Evolutionary conservation across 2,888 invertebrate genomes (phyloP).

Genomic region (Trachelus stipa): DNA sequence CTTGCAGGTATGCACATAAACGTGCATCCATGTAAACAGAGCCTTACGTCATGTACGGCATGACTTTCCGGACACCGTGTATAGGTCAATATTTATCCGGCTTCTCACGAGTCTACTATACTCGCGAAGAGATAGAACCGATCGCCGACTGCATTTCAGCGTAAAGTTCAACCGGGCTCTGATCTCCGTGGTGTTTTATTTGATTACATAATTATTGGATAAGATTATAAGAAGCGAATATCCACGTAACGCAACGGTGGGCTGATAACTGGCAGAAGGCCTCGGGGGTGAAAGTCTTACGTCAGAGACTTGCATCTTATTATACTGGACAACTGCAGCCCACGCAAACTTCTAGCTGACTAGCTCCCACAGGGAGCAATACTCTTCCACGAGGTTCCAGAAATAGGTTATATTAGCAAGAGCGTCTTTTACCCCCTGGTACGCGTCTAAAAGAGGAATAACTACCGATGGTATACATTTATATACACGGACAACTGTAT

Average conservation of each 20-base stretch:
- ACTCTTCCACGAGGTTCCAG: conserved; percentile 20
- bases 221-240: conserved; percentile 10
- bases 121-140: conserved; percentile 21
- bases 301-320: conserved; percentile 58
- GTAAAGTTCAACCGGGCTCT: conserved; percentile 44
- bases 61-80: not conserved
- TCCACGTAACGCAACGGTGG: conserved; percentile 1
- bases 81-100: conserved; percentile 12
- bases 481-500: not conserved
- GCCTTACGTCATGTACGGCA: not conserved
- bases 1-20: not conserved
- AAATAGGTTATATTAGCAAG: not conserved
- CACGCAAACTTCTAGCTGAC: conserved; percentile 36
- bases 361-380: conserved; percentile 39
- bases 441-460: not conserved
- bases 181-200: conserved; percentile 38
- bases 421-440: not conserved
- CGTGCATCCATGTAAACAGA: not conserved
- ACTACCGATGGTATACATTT: not conserved
- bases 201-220: conserved; percentile 49
- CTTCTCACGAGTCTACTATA: conserved; percentile 38
- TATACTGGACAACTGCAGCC: conserved; percentile 48
- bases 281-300: conserved; percentile 59
- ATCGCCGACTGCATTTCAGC: conserved; percentile 27
- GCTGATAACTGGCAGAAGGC: conserved; percentile 13